Evolutionary conservation across 2,888 invertebrate species (phyloP).

Genomic region (Physocephala rufipes): DNA sequence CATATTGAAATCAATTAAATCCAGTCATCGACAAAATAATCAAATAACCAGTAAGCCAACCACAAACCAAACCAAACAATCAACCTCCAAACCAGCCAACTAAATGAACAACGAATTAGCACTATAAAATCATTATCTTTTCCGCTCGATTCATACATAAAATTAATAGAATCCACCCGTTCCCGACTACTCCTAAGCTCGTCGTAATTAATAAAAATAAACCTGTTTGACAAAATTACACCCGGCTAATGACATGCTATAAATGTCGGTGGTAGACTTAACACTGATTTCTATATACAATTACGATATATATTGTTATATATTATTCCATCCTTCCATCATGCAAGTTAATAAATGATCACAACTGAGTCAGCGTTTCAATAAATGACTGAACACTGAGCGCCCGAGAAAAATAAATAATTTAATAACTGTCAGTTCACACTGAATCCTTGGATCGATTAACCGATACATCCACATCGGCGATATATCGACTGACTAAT

Average conservation of each 20-base stretch:
- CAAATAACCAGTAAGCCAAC: neutral
- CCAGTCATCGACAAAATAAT: neutral
- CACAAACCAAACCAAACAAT: neutral
- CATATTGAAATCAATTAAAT: neutral
- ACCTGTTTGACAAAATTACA: slow-evolving; percentile 27
- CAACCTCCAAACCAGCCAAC: neutral
- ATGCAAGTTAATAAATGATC: too few relatives aligned
- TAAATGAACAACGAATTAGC: neutral
- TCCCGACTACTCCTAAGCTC: neutral
- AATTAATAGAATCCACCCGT: slow-evolving; percentile 20
- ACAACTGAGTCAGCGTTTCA: too few relatives aligned
- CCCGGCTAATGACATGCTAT: slow-evolving; percentile 31
- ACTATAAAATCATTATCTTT: neutral
- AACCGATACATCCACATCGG: too few relatives aligned
- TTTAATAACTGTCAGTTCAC: too few relatives aligned
- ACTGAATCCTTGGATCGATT: too few relatives aligned
- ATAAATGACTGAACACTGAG: too few relatives aligned
- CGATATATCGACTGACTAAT: too few relatives aligned
- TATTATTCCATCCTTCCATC: too few relatives aligned
- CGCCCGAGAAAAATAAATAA: too few relatives aligned
- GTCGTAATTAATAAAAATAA: slow-evolving; percentile 1
- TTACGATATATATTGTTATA: too few relatives aligned
- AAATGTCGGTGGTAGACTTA: slow-evolving; percentile 25
- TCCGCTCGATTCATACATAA: slow-evolving; percentile 2
- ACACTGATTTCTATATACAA: slow-evolving; percentile 32